Conservation (phyloP, 2,888 invertebrate genomes). For the Philereme vetulata region DNA sequence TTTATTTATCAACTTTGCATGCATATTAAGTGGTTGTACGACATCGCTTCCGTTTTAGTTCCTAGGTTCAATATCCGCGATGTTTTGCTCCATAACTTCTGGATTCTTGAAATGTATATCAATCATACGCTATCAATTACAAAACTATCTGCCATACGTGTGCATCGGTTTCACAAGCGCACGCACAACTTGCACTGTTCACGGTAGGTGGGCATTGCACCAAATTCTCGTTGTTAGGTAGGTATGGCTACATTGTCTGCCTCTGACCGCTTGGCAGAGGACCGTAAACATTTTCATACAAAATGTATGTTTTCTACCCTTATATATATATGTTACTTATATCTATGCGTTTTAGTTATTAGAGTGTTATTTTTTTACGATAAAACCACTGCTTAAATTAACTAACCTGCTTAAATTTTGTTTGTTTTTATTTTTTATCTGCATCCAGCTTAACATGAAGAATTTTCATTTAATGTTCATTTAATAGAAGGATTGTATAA, state of each 20-base stretch:
- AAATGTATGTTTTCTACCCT: too few relatives aligned
- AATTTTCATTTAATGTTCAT: too few relatives aligned
- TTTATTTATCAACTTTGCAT: constrained; percentile 15
- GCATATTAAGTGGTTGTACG: constrained; percentile 8
- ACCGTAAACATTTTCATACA: too few relatives aligned
- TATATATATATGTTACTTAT: too few relatives aligned
- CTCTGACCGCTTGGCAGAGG: constrained; percentile 9
- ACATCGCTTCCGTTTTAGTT: constrained; percentile 11
- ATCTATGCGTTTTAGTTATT: too few relatives aligned
- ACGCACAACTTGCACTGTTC: constrained; percentile 25
- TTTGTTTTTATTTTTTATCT: too few relatives aligned
- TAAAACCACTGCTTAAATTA: too few relatives aligned
- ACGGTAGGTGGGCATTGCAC: constrained; percentile 24
- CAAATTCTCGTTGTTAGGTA: background rate
- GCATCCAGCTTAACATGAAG: too few relatives aligned
- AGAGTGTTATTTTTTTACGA: too few relatives aligned
- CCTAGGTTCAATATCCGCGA: constrained; percentile 9
- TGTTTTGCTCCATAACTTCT: constrained; percentile 15
- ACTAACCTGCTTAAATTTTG: too few relatives aligned
- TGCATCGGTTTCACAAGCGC: constrained; percentile 22
- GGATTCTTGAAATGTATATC: constrained; percentile 7
- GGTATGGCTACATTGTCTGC: constrained; percentile 11
- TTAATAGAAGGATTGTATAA: too few relatives aligned
- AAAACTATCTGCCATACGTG: constrained; percentile 10
- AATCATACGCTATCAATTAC: constrained; percentile 13